Conservation (phyloP, 2,113 vertebrate species). For the Zosterops borbonicus region DNA sequence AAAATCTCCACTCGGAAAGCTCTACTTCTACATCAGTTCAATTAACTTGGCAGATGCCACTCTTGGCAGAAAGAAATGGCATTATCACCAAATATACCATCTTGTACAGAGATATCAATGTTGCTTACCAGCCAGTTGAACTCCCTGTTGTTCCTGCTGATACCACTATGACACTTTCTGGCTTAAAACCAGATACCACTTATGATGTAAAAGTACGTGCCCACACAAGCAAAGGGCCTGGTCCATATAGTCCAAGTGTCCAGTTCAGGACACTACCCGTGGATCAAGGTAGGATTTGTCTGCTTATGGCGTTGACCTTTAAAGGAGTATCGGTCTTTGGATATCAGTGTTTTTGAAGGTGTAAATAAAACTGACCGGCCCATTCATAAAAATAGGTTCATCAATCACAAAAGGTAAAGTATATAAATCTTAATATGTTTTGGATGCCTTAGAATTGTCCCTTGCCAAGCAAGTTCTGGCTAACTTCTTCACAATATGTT, state of each 20-base stretch:
- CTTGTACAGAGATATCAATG: conserved; percentile 98
- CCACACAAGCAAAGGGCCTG: conserved; percentile 98
- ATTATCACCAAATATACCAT: conserved; percentile 91
- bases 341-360: conserved; percentile 77
- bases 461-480: conserved; percentile 71
- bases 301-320: conserved; percentile 79
- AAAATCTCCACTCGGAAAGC: conserved; percentile 88
- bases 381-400: conserved; percentile 79
- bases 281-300: conserved; percentile 99
- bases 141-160: conserved; percentile 91
- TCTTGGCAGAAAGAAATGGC: conserved; percentile 92
- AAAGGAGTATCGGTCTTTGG: conserved; percentile 79
- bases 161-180: conserved; percentile 87
- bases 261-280: conserved; percentile 99
- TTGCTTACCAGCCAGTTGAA: conserved; percentile 90
- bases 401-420: conserved; percentile 80
- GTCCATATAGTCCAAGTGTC: conserved; percentile 99
- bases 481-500: conserved; percentile 63
- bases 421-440: conserved; percentile 74
- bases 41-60: conserved; percentile 90
- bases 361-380: conserved; percentile 73
- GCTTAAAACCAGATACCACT: conserved; percentile 96
- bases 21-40: conserved; percentile 90
- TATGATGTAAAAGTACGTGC: conserved; percentile 99
- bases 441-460: conserved; percentile 71